Evolutionary conservation across 2,797 vertebrate genomes (phyloP).

Genomic region (Falco novaeseelandiae): DNA sequence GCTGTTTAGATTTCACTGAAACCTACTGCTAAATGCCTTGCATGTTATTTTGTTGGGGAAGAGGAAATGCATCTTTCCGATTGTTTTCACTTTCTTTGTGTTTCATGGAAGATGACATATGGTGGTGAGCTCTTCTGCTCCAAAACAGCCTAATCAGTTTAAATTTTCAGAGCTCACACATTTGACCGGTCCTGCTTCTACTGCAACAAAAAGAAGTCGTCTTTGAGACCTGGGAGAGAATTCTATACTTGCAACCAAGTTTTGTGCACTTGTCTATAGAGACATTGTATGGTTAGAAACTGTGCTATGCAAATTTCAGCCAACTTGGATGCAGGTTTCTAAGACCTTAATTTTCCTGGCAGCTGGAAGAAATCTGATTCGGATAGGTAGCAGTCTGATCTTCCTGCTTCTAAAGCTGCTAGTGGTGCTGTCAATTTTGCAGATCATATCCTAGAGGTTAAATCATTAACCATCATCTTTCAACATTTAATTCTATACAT

Average conservation of each 20-base stretch:
- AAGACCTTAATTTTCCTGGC: background rate
- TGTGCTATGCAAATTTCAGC: background rate
- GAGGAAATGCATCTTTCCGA: background rate
- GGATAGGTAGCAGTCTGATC: background rate
- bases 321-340: background rate
- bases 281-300: accelerated
- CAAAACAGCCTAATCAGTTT: background rate
- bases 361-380: background rate
- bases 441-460: background rate
- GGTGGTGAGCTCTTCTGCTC: background rate
- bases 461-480: background rate
- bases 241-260: background rate
- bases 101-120: background rate
- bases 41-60: background rate
- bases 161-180: background rate
- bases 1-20: background rate
- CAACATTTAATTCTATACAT: background rate
- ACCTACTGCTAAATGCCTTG: background rate
- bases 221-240: background rate
- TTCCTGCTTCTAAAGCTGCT: background rate
- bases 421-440: background rate
- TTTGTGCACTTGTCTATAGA: background rate
- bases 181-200: background rate
- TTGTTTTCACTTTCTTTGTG: background rate
- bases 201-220: background rate